Evolutionary conservation across 1,140 invertebrate genomes (phyloP).

Genomic region (Achroia grisella): DNA sequence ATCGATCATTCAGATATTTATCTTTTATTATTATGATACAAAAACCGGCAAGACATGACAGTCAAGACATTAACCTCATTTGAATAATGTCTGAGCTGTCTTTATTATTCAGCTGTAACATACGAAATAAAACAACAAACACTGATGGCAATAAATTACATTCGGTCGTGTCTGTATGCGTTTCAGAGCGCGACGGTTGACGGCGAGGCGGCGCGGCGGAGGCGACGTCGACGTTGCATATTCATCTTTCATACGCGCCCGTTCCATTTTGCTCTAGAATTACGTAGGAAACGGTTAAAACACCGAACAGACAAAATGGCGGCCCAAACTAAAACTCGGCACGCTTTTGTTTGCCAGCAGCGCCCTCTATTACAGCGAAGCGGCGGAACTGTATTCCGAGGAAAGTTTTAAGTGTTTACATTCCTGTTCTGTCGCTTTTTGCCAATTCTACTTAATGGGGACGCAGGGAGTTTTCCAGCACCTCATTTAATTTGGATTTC

Average conservation of each 20-base stretch:
- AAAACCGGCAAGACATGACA: no score
- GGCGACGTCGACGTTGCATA: slow-evolving; percentile 35
- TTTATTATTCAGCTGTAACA: no score
- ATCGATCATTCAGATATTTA: no score
- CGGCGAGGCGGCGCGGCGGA: neutral
- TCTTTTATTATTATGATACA: no score
- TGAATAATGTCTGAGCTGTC: no score
- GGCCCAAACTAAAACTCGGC: slow-evolving; percentile 35
- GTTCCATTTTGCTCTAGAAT: slow-evolving; percentile 36
- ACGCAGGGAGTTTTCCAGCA: slow-evolving; percentile 37
- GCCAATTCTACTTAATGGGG: slow-evolving; percentile 55
- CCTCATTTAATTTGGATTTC: slow-evolving; percentile 42
- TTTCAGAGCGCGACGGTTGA: slow-evolving; percentile 22
- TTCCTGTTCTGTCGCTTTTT: slow-evolving; percentile 61
- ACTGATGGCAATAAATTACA: slow-evolving; percentile 2
- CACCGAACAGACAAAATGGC: slow-evolving; percentile 41
- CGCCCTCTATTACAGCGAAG: slow-evolving; percentile 37
- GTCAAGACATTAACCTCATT: no score
- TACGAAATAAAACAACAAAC: no score
- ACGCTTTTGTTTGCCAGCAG: slow-evolving; percentile 49
- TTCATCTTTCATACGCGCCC: slow-evolving; percentile 52
- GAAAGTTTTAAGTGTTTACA: slow-evolving; percentile 66
- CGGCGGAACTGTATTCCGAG: slow-evolving; percentile 31
- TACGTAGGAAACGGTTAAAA: slow-evolving; percentile 42
- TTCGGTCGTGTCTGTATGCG: slow-evolving; percentile 12